phyloP scores from a whole-genome alignment of 2,113 vertebrate genomes.

The Chaenocephalus aceratus region DNA sequence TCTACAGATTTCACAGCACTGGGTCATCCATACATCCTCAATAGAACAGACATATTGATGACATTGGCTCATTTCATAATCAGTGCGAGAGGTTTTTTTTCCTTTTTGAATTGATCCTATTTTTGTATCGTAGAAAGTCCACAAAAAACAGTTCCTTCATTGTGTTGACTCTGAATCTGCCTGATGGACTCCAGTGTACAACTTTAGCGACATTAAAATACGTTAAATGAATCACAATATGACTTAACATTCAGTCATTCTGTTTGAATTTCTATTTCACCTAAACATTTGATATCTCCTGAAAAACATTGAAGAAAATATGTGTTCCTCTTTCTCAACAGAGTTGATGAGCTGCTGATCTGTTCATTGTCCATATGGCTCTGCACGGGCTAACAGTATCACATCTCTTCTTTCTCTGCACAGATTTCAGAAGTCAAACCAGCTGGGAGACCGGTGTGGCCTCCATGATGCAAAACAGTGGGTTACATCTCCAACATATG shows the following conservation, averaged over 20 bases:
- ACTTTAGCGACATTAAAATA: slow-evolving; percentile 30
- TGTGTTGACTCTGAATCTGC: not conserved
- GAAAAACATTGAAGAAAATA: not conserved
- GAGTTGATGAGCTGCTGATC: not conserved
- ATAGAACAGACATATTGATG: too few species aligned
- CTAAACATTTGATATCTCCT: not conserved
- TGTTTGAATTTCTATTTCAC: not conserved
- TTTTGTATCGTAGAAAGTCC: too few species aligned
- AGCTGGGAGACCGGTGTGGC: slow-evolving; percentile 91
- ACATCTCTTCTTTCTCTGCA: slow-evolving; percentile 74
- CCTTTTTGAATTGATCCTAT: too few species aligned
- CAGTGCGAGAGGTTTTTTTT: too few species aligned
- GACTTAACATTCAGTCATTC: slow-evolving; percentile 18
- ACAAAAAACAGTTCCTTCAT: not conserved
- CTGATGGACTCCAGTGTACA: not conserved
- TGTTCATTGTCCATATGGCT: not conserved
- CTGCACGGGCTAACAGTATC: not conserved
- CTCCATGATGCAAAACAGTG: slow-evolving; percentile 95
- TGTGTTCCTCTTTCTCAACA: not conserved
- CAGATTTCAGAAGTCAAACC: slow-evolving; percentile 90
- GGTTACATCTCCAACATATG: slow-evolving; percentile 55
- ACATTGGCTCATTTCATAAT: too few species aligned
- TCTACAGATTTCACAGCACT: too few species aligned
- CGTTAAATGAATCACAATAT: slow-evolving; percentile 22
- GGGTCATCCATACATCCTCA: too few species aligned